Evolutionary conservation across 2,888 invertebrate species (phyloP).

Genomic region (Phaedon cochleariae): DNA sequence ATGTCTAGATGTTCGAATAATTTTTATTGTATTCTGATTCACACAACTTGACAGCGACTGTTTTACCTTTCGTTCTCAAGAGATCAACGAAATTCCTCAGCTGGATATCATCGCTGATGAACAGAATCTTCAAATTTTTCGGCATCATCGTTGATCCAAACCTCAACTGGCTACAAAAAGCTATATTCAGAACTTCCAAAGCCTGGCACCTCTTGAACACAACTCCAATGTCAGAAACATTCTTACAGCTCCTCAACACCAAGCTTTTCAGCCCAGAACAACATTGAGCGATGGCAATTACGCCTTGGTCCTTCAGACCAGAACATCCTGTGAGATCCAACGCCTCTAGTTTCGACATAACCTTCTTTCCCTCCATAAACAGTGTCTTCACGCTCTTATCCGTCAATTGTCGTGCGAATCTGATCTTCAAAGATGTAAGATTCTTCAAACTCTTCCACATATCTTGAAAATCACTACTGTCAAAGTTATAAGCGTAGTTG

Average conservation of each 20-base stretch:
- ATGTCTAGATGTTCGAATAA: neutral
- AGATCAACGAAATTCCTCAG: conserved; percentile 16
- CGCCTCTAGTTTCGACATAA: conserved; percentile 24
- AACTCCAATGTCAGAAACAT: conserved; percentile 17
- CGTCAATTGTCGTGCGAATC: conserved; percentile 32
- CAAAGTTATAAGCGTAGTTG: conserved; percentile 38
- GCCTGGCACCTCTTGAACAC: conserved; percentile 23
- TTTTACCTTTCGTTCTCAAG: neutral
- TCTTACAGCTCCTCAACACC: conserved; percentile 32
- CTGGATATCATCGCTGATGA: conserved; percentile 27
- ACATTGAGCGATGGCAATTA: conserved; percentile 27
- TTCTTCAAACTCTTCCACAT: conserved; percentile 31
- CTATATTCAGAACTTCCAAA: conserved; percentile 32
- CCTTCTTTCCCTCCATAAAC: conserved; percentile 26
- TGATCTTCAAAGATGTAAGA: conserved; percentile 27
- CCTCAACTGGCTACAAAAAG: conserved; percentile 29
- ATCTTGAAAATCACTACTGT: conserved; percentile 29
- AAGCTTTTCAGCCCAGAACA: conserved; percentile 30
- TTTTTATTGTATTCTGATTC: conserved; percentile 36
- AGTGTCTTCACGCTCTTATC: conserved; percentile 26
- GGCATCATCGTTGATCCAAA: neutral
- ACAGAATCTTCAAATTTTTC: conserved; percentile 21
- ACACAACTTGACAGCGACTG: conserved; percentile 25
- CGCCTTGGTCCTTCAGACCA: conserved; percentile 25
- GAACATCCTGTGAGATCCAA: conserved; percentile 37